These are phyloP conservation scores for Lasioglossum pauxillum DNA, from an alignment of 2,888 invertebrate genomes.

Conservation along the genomic window DNA sequence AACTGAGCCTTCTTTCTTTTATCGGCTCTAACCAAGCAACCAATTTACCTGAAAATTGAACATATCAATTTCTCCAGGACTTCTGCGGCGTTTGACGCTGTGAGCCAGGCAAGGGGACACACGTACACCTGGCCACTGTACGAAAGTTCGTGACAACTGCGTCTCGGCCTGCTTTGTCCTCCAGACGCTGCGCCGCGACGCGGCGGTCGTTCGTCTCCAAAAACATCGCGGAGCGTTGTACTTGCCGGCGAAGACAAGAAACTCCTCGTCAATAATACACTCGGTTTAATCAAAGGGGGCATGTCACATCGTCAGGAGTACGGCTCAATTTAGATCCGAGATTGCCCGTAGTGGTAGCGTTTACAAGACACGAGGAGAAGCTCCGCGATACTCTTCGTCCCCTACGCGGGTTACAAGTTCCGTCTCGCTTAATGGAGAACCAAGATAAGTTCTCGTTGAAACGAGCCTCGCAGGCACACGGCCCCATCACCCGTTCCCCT, in stretches of 20 bases:
- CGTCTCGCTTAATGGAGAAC: constrained; percentile 20
- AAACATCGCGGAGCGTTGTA: constrained; percentile 14
- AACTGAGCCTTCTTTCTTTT: no score
- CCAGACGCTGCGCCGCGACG: neutral
- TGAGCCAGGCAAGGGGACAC: neutral
- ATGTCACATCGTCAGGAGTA: constrained; percentile 35
- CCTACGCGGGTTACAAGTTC: neutral
- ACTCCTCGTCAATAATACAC: constrained; percentile 41
- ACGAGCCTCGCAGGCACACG: constrained; percentile 42
- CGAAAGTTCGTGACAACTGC: neutral
- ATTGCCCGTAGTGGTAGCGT: constrained; percentile 27
- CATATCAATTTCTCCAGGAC: neutral
- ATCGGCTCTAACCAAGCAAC: neutral
- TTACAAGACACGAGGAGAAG: constrained; percentile 24
- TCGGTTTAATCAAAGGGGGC: constrained; percentile 49
- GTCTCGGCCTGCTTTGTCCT: neutral
- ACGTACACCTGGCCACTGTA: neutral
- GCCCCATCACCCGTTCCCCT: neutral
- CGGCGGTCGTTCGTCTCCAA: neutral
- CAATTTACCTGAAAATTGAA: neutral
- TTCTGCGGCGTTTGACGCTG: neutral
- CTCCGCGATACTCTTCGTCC: constrained; percentile 6
- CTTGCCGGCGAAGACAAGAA: constrained; percentile 18
- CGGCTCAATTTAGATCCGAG: constrained; percentile 40
- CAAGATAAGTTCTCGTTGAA: constrained; percentile 36